Evolutionary conservation across 2,797 vertebrate species (phyloP).

Genomic region (Pipistrellus pipistrellus): DNA sequence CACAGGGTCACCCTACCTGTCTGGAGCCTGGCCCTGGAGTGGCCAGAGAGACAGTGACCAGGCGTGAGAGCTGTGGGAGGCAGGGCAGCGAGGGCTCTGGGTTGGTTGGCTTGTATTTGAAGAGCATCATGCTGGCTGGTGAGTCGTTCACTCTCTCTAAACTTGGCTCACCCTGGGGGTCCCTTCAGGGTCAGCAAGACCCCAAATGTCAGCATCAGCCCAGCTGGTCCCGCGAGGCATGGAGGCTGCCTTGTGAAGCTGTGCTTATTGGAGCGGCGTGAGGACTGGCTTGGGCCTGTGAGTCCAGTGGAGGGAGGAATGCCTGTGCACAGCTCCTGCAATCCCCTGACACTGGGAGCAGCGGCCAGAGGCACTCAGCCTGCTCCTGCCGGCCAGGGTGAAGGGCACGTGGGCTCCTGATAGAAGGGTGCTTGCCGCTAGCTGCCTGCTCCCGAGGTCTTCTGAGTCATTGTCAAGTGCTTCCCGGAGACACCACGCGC

Average conservation of each 20-base stretch:
- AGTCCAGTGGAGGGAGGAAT: neutral
- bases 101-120: neutral
- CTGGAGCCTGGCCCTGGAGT: neutral
- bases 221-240: neutral
- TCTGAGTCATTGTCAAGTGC: neutral
- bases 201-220: neutral
- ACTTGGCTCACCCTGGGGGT: neutral
- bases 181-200: neutral
- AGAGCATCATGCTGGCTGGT: neutral
- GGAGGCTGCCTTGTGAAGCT: rapidly evolving
- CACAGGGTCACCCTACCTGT: rapidly evolving
- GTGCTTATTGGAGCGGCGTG: no score
- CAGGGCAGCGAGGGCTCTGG: no score
- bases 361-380: neutral
- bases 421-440: neutral
- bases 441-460: neutral
- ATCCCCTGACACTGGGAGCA: neutral
- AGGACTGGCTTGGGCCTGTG: neutral
- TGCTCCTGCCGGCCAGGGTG: neutral
- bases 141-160: neutral
- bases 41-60: neutral
- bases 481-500: neutral
- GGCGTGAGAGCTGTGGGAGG: neutral
- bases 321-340: neutral
- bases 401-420: neutral